These are phyloP conservation scores for Semaprochilodus insignis DNA, from an alignment of 2,797 vertebrate species.

Conservation along the genomic window DNA sequence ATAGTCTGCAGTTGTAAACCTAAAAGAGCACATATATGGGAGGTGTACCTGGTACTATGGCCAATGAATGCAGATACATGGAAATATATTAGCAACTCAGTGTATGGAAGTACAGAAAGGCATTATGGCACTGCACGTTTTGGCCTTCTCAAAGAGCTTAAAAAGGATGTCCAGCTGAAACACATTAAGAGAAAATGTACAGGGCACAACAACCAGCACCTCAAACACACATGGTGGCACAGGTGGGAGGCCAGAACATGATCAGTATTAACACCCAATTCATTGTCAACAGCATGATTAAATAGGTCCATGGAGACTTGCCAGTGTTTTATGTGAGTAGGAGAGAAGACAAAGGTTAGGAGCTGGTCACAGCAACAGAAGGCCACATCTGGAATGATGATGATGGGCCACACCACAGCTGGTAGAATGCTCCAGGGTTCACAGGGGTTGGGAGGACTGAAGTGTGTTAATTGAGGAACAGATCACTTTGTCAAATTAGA, in stretches of 20 bases:
- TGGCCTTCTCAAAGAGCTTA: constrained; percentile 67
- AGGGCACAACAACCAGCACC: constrained; percentile 11
- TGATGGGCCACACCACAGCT: background rate
- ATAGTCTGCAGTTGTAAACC: background rate
- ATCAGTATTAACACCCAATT: background rate
- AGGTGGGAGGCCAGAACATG: background rate
- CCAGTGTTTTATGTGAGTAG: background rate
- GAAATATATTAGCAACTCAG: background rate
- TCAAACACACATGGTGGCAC: background rate
- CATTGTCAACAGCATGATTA: background rate
- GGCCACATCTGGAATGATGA: constrained; percentile 15
- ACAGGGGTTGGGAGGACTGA: constrained; percentile 46
- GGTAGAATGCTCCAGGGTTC: constrained; percentile 26
- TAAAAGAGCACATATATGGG: background rate
- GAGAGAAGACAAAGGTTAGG: background rate
- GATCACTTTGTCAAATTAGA: constrained; percentile 4
- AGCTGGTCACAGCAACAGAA: background rate
- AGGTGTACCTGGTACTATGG: background rate
- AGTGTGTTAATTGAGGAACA: constrained; percentile 23
- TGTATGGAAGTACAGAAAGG: constrained; percentile 62
- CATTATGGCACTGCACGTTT: constrained; percentile 78
- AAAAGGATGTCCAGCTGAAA: background rate
- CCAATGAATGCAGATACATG: background rate
- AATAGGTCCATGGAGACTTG: background rate
- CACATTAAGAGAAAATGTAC: constrained; percentile 13